These are phyloP conservation scores for Colinus virginianus DNA, from an alignment of 2,113 vertebrate species.

Conservation along the genomic window DNA sequence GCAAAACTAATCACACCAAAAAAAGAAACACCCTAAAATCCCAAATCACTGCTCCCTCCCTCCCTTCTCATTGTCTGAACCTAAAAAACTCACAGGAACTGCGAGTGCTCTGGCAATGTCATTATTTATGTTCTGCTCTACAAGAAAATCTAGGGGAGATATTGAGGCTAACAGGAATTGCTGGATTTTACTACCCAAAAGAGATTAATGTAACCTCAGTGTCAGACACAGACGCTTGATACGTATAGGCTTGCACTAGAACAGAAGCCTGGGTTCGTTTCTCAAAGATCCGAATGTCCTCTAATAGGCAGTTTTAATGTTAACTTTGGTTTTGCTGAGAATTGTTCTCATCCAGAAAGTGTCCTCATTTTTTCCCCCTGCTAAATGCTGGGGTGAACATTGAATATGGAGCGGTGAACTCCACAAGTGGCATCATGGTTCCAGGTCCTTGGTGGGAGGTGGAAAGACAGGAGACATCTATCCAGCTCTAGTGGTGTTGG, in stretches of 20 bases:
- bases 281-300: neutral
- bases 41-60: neutral
- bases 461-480: fast-evolving
- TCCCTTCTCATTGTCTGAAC: neutral
- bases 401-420: neutral
- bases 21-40: neutral
- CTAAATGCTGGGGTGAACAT: neutral
- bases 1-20: constrained; percentile 30
- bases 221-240: neutral
- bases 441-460: neutral
- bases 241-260: constrained; percentile 3
- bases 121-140: neutral
- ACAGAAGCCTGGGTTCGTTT: neutral
- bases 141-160: neutral
- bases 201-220: neutral
- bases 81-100: neutral
- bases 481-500: neutral
- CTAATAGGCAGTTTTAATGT: neutral
- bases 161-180: neutral
- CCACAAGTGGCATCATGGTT: neutral
- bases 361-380: neutral
- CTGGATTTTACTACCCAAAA: neutral
- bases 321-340: neutral
- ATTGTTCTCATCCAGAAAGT: neutral
- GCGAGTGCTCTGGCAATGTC: neutral